These are phyloP conservation scores for Drosophila neoperkinsi DNA, from an alignment of 2,888 invertebrate genomes.

Conservation along the genomic window DNA sequence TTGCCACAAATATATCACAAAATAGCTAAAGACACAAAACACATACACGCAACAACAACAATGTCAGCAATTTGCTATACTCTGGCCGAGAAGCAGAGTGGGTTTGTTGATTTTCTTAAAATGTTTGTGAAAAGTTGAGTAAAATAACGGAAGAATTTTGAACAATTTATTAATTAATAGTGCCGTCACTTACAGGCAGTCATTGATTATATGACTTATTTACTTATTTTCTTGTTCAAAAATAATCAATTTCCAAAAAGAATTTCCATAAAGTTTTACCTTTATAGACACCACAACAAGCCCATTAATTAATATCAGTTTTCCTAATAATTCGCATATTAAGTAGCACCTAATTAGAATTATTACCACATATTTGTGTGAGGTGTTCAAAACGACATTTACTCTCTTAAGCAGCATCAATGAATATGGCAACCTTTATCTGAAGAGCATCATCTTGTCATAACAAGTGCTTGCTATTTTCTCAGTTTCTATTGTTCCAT, in stretches of 20 bases:
- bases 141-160: not conserved
- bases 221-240: not conserved
- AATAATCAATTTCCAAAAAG: not conserved
- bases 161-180: not conserved
- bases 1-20: conserved; percentile 71
- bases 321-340: not conserved
- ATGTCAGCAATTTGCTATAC: conserved; percentile 48
- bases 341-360: conserved; percentile 10
- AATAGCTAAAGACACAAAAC: conserved; percentile 41
- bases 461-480: conserved; percentile 37
- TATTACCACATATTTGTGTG: not conserved
- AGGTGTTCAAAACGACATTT: not conserved
- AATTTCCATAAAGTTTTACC: not conserved
- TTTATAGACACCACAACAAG: not conserved
- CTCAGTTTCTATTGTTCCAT: conserved; percentile 38
- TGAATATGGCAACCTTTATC: conserved; percentile 4
- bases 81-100: not conserved
- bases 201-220: not conserved
- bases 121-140: not conserved
- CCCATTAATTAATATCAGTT: not conserved
- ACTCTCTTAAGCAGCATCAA: not conserved
- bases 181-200: not conserved
- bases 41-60: conserved; percentile 10
- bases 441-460: conserved; percentile 55
- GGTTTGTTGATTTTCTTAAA: conserved; percentile 17